Percentiles rank a stretch among this genome's conserved stretches.
Conservation (phyloP, 2,888 invertebrate genomes). For the Rotaria macrura region DNA sequence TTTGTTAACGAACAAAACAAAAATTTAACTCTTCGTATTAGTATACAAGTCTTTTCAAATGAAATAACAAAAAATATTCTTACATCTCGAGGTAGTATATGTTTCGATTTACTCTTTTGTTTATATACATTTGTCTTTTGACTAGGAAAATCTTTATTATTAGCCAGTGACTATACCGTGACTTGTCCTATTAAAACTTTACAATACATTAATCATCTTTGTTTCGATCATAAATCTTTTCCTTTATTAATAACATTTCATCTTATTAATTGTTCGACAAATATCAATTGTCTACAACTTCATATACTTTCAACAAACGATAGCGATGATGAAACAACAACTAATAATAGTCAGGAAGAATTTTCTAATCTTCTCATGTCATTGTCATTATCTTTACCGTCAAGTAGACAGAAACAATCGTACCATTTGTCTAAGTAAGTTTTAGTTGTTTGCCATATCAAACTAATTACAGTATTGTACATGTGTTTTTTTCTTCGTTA, state of each 20-base stretch:
- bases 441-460: background rate
- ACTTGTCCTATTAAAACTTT: background rate
- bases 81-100: background rate
- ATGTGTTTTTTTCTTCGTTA: background rate
- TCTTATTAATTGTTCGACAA: background rate
- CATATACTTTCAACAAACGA: background rate
- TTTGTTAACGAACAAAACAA: background rate
- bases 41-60: background rate
- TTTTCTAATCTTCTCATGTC: background rate
- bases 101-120: too few species aligned
- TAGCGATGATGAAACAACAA: background rate
- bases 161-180: background rate
- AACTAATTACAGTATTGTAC: background rate
- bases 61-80: background rate
- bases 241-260: background rate
- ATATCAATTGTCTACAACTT: background rate
- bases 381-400: background rate
- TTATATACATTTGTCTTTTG: background rate
- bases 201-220: background rate
- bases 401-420: constrained; percentile 6
- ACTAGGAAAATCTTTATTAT: background rate
- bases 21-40: background rate
- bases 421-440: background rate
- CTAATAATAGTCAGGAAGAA: background rate
- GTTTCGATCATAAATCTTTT: background rate